Conservation (phyloP, 2,888 invertebrate genomes). For the Tipula vernalis region DNA sequence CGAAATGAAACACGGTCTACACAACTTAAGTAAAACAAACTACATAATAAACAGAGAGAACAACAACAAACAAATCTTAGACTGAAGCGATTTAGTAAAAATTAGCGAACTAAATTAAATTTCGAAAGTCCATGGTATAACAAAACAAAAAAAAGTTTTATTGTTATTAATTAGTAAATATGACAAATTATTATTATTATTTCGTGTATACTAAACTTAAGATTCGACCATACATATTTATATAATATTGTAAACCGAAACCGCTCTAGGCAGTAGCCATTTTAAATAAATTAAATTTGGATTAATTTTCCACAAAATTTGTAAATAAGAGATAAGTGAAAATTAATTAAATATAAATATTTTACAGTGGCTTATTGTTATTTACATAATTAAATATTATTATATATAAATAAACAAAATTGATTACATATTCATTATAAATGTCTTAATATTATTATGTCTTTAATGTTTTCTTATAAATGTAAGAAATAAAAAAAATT, state of each 20-base stretch:
- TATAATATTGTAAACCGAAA: not conserved
- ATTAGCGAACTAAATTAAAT: not conserved
- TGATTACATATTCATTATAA: not conserved
- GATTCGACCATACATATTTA: not conserved
- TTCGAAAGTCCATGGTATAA: not conserved
- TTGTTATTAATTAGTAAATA: not conserved
- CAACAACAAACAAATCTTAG: not conserved
- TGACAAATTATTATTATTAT: not conserved
- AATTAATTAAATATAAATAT: not conserved
- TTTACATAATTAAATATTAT: not conserved
- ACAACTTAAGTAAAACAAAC: not conserved
- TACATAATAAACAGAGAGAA: not conserved
- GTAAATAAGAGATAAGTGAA: not conserved
- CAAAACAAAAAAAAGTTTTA: not conserved
- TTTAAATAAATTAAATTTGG: not conserved
- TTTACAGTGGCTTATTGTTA: slow-evolving; percentile 4
- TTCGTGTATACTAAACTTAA: not conserved
- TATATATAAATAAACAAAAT: not conserved
- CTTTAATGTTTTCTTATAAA: not conserved
- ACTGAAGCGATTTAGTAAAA: not conserved
- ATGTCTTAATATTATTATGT: not conserved
- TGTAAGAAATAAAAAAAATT: not conserved
- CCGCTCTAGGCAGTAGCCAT: not conserved
- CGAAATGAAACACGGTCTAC: not conserved
- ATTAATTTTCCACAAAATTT: not conserved